phyloP scores from a whole-genome alignment of 2,113 vertebrate species.

The Limanda limanda region DNA sequence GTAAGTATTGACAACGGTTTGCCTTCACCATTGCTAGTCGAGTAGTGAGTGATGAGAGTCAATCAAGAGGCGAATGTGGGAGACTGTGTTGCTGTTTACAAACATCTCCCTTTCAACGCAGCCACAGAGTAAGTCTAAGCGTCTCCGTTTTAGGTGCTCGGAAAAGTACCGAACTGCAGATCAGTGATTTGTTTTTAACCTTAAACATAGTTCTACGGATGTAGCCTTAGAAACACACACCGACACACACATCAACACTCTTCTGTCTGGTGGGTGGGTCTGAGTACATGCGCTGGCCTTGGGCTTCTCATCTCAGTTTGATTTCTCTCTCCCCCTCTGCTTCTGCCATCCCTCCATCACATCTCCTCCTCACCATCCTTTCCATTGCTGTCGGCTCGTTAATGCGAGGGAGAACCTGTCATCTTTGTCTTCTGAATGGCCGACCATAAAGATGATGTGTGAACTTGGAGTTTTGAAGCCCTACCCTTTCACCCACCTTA shows the following conservation, averaged over 20 bases:
- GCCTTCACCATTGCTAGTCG: too few species aligned
- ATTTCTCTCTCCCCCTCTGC: slow-evolving; percentile 39
- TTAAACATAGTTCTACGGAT: not conserved
- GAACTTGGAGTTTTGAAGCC: slow-evolving; percentile 66
- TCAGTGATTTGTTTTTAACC: too few species aligned
- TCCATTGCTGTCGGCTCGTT: slow-evolving; percentile 67
- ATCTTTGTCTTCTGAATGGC: slow-evolving; percentile 73
- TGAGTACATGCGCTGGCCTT: slow-evolving; percentile 60
- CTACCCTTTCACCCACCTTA: slow-evolving; percentile 58
- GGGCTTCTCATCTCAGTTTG: slow-evolving; percentile 65
- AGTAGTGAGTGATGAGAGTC: too few species aligned
- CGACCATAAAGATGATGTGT: slow-evolving; percentile 74
- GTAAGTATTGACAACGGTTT: too few species aligned
- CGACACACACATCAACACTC: slow-evolving; percentile 14
- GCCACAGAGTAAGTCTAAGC: too few species aligned
- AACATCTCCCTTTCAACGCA: not conserved
- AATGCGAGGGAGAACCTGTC: slow-evolving; percentile 77
- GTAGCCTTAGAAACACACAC: not conserved
- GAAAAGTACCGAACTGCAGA: too few species aligned
- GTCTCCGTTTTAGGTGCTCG: too few species aligned
- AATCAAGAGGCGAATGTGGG: too few species aligned
- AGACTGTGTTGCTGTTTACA: too few species aligned
- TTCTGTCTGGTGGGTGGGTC: slow-evolving; percentile 3
- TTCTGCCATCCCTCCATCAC: slow-evolving; percentile 41
- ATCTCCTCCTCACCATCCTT: slow-evolving; percentile 44